Percentiles rank a stretch among this genome's conserved stretches.
phyloP scores from a whole-genome alignment of 2,888 invertebrate genomes.

The Trachelus troglodyta region DNA sequence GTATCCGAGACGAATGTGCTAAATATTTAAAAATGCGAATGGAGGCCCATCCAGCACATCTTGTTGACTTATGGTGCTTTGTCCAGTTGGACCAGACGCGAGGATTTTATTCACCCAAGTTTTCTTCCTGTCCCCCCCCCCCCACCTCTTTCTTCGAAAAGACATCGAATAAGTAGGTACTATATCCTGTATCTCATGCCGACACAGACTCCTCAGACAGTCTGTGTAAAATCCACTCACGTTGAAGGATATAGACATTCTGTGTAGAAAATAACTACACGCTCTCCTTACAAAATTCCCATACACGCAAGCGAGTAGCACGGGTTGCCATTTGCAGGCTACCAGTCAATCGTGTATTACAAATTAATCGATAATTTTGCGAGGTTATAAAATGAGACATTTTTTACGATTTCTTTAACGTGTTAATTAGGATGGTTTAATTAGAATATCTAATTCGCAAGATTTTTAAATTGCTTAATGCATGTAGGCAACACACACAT shows the following conservation, averaged over 20 bases:
- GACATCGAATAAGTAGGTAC: background rate
- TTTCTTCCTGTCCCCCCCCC: too few species aligned
- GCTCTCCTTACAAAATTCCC: background rate
- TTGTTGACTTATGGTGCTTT: slow-evolving; percentile 35
- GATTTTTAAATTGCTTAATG: too few species aligned
- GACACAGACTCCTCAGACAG: background rate
- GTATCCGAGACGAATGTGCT: slow-evolving; percentile 36
- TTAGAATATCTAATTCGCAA: too few species aligned
- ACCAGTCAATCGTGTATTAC: background rate
- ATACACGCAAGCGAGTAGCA: background rate
- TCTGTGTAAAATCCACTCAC: background rate
- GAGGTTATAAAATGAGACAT: too few species aligned
- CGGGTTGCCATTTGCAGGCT: background rate
- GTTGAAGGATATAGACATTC: background rate
- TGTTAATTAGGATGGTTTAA: too few species aligned
- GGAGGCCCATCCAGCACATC: slow-evolving; percentile 20
- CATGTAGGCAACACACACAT: too few species aligned
- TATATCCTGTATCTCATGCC: background rate
- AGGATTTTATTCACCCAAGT: background rate
- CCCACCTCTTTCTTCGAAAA: background rate
- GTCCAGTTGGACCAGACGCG: slow-evolving; percentile 22
- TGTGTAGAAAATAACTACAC: background rate
- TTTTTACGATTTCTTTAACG: too few species aligned
- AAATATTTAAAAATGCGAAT: slow-evolving; percentile 29
- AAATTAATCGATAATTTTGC: background rate